Base-by-base conservation (phyloP, 2,113 vertebrate genomes). In the Pangasianodon hypophthalmus region DNA sequence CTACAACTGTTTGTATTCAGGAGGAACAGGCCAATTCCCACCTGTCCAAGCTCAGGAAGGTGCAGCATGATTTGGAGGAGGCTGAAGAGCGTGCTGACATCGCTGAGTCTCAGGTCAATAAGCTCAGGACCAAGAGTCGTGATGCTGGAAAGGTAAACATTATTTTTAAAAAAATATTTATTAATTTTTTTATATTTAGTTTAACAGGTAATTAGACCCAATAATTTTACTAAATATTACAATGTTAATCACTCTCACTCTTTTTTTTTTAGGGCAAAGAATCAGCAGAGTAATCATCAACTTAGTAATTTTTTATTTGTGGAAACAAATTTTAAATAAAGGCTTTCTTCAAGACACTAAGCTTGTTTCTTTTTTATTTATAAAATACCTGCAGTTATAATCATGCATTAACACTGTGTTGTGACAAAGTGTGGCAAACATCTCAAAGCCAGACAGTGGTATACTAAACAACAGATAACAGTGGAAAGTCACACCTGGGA, bases 71-170 rank as follows among this genome's bases (percentile, higher is more conserved):
- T 88, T 93, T 97, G 87, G 96, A 97, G 88, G 96, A 97, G 92
- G 96, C 97, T 5, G 96, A 97, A 92, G 96, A 97, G 92, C 94
- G 96, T 54, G 96, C 96, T 0, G 97, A 97, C 52, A 96, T 97
- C 0, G 95, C 96, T 0, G 96, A 97, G 92, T 96, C 96, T 44
- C 96, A 97, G 89, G 96, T 96, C 92, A 97, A 97, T 94, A 97
- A 97, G 86, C 86, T 97, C 62, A 94, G 96, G 87, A 94, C 95
- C 69, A 97, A 97, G 94, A 97, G 93, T 88, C 95, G 95, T 1
- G 96, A 97, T 50, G 44, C 89, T 89, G 96, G 96, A 91, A 95
- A 96, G 71, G 69, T 84, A n/a, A n/a, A n/a, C n/a, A n/a, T n/a
- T n/a, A n/a, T n/a, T n/a, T n/a, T n/a, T n/a, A n/a, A n/a, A n/a